phyloP scores from a whole-genome alignment of 2,888 invertebrate genomes.

The Trachelus iudaicus region DNA sequence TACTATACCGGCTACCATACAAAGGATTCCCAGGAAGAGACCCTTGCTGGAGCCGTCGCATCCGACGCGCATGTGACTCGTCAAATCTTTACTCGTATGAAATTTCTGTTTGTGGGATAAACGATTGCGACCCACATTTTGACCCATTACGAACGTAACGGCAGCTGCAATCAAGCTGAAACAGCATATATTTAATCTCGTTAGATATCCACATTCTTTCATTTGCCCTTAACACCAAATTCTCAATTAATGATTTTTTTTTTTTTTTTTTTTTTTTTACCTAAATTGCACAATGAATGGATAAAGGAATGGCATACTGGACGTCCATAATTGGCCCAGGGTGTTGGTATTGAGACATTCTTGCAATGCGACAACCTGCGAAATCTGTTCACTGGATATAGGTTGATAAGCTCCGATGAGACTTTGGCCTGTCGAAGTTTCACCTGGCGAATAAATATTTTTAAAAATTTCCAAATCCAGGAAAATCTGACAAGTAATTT shows the following conservation, averaged over 20 bases:
- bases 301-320: constrained; percentile 69
- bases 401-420: constrained; percentile 53
- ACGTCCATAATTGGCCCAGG: constrained; percentile 69
- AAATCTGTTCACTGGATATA: constrained; percentile 66
- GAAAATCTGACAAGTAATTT: neutral
- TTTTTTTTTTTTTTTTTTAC: constrained; percentile 40
- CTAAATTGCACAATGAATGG: constrained; percentile 70
- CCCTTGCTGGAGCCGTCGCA: constrained; percentile 70
- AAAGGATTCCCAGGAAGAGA: constrained; percentile 68
- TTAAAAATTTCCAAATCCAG: neutral
- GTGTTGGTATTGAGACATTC: constrained; percentile 69
- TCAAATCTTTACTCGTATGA: constrained; percentile 54
- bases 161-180: constrained; percentile 69
- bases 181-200: constrained; percentile 5
- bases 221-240: neutral
- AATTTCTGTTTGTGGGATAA: constrained; percentile 53
- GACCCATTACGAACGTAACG: constrained; percentile 70
- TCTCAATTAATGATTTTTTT: neutral
- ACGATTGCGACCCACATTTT: constrained; percentile 66
- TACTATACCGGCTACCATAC: constrained; percentile 68
- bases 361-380: constrained; percentile 67
- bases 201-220: neutral
- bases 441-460: constrained; percentile 21
- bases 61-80: constrained; percentile 58
- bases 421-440: constrained; percentile 13